Percentiles rank a stretch among this genome's conserved stretches.
phyloP scores from a whole-genome alignment of 2,113 vertebrate genomes.

The Mormyrus iriodes region DNA sequence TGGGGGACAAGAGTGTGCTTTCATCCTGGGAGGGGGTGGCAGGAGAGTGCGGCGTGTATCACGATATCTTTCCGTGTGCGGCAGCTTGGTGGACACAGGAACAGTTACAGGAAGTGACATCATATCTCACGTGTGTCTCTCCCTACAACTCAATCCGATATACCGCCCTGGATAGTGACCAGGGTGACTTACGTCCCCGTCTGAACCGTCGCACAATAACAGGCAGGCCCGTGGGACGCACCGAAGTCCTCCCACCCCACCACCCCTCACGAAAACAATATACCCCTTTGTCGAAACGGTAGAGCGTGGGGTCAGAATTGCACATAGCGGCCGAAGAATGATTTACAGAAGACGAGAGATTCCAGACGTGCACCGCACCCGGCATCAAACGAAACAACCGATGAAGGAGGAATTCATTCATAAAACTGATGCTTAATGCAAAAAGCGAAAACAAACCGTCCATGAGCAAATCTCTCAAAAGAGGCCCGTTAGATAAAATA shows the following conservation, averaged over 20 bases:
- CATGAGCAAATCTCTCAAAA: too few species aligned
- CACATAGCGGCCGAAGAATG: neutral
- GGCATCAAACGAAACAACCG: neutral
- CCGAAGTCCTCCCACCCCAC: neutral
- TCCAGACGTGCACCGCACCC: neutral
- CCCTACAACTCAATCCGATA: neutral
- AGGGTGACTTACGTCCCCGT: neutral
- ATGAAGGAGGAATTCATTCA: neutral
- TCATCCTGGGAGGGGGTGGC: neutral
- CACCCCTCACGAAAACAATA: neutral
- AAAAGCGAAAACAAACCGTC: neutral
- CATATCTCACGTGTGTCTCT: neutral
- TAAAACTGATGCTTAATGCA: neutral
- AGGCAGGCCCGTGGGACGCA: neutral
- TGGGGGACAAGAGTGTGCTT: neutral
- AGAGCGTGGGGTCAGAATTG: neutral
- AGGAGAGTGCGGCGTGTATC: neutral
- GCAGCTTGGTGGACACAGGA: neutral
- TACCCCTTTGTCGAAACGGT: neutral
- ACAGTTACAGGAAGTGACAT: neutral
- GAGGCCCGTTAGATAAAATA: too few species aligned
- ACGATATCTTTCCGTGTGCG: neutral
- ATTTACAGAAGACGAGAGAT: neutral
- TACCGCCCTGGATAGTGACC: neutral
- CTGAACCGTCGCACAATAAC: neutral